Evolutionary conservation across 2,888 invertebrate genomes (phyloP).

Genomic region (Ypsolopha sequella): DNA sequence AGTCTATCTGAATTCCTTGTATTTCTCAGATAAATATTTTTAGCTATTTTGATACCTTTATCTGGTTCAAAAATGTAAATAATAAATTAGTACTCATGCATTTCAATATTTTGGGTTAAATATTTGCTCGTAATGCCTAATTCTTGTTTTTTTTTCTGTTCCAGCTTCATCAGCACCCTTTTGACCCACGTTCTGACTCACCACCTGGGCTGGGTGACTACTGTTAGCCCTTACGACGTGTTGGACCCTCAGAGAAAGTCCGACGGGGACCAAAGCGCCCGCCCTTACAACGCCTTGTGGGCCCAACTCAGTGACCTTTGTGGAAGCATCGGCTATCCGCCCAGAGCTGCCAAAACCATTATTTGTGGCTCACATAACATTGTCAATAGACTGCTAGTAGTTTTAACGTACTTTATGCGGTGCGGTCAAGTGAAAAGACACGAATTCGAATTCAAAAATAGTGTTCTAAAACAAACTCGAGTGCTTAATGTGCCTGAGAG

Average conservation of each 20-base stretch:
- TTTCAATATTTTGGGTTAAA: no score
- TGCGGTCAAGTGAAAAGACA: constrained; percentile 78
- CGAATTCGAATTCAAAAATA: constrained; percentile 37
- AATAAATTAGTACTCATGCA: no score
- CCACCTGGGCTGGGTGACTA: constrained; percentile 92
- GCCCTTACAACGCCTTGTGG: constrained; percentile 90
- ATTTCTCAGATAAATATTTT: no score
- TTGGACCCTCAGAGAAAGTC: constrained; percentile 35
- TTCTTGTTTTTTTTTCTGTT: constrained; percentile 29
- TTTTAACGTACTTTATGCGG: constrained; percentile 89
- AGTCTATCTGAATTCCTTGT: no score
- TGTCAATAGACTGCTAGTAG: constrained; percentile 79
- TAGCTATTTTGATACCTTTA: no score
- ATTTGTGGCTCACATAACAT: constrained; percentile 78
- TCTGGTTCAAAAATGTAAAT: no score
- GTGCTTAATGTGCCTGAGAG: not conserved
- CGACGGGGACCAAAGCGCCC: constrained; percentile 32
- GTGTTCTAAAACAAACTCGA: not conserved
- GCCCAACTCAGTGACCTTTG: constrained; percentile 89
- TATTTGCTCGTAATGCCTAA: no score
- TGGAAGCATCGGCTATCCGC: constrained; percentile 86
- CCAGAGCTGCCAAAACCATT: constrained; percentile 83
- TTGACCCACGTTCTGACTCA: constrained; percentile 90
- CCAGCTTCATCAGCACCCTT: constrained; percentile 90
- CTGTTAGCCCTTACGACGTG: constrained; percentile 71